A percentile compares a stretch with the other conserved stretches of the same genome.
Evolutionary conservation across 2,888 invertebrate species (phyloP).

Genomic region (Ichneumon xanthorius): DNA sequence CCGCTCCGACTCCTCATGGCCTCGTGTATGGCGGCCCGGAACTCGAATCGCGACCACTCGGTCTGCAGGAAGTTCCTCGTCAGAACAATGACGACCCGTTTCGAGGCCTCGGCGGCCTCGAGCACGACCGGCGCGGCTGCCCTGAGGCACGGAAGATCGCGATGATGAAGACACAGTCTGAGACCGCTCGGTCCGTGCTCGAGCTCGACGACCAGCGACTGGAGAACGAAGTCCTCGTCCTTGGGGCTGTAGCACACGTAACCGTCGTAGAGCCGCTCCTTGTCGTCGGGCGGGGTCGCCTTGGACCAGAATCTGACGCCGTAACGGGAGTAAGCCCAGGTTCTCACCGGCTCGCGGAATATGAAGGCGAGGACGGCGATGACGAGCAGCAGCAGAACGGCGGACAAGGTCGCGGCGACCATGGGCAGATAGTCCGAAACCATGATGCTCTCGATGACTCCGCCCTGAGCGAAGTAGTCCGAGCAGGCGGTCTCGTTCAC

Average conservation of each 20-base stretch:
- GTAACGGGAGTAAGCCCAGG: constrained; percentile 95
- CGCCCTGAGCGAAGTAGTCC: constrained; percentile 94
- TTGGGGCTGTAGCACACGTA: constrained; percentile 97
- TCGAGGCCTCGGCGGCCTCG: constrained; percentile 95
- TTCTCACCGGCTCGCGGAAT: constrained; percentile 93
- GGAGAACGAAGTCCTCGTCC: constrained; percentile 95
- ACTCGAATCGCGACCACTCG: constrained; percentile 96
- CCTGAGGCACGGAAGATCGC: constrained; percentile 91
- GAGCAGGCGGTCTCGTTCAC: constrained; percentile 94
- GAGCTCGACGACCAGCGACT: constrained; percentile 93
- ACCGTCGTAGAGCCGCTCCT: constrained; percentile 95
- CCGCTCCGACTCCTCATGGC: constrained; percentile 93
- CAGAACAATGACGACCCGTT: constrained; percentile 94
- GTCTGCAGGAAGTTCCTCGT: constrained; percentile 96
- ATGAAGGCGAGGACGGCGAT: constrained; percentile 92
- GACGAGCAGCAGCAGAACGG: constrained; percentile 91
- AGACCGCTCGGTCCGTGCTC: constrained; percentile 93
- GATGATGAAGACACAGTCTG: constrained; percentile 94
- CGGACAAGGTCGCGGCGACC: constrained; percentile 92
- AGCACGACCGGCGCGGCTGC: constrained; percentile 92
- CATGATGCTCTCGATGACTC: constrained; percentile 93
- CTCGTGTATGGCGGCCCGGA: constrained; percentile 95
- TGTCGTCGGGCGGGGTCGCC: constrained; percentile 90
- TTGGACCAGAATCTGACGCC: constrained; percentile 92
- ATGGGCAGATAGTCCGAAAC: constrained; percentile 94